These are phyloP conservation scores for Anguilla megastoma DNA, from an alignment of 2,797 vertebrate species.

Conservation along the genomic window DNA sequence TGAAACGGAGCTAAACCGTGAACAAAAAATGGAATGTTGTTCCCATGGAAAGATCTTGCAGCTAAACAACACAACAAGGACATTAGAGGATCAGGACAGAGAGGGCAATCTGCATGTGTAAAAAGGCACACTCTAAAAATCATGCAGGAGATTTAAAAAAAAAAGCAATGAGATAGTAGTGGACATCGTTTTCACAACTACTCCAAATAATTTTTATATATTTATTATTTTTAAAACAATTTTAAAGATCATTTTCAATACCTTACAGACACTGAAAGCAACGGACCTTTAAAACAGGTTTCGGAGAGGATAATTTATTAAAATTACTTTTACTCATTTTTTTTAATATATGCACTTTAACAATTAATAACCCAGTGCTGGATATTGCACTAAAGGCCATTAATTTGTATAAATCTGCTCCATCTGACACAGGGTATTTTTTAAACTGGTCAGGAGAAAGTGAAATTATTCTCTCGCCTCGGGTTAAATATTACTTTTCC, in stretches of 20 bases:
- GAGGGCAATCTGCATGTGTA: conserved; percentile 5
- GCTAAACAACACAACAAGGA: conserved; percentile 28
- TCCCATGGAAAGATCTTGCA: conserved; percentile 35
- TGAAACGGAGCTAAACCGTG: conserved; percentile 46
- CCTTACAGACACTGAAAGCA: conserved; percentile 46
- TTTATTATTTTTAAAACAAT: conserved; percentile 50
- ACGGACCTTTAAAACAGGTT: conserved; percentile 53
- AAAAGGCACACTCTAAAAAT: conserved; percentile 23
- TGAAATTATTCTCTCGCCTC: conserved; percentile 82
- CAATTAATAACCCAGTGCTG: conserved; percentile 81
- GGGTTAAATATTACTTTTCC: conserved; percentile 77
- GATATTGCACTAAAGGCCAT: conserved; percentile 82
- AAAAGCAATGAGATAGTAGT: conserved; percentile 23
- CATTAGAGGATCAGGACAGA: background rate
- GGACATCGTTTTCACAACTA: conserved; percentile 20
- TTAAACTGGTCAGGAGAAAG: conserved; percentile 73
- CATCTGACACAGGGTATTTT: conserved; percentile 76
- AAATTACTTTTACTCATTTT: conserved; percentile 85
- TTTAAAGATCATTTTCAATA: conserved; percentile 42
- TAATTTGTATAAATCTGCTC: conserved; percentile 83
- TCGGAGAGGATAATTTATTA: conserved; percentile 78
- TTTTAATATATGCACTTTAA: conserved; percentile 85
- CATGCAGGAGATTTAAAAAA: background rate
- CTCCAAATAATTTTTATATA: conserved; percentile 11
- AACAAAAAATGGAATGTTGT: conserved; percentile 39